Evolutionary conservation across 2,888 invertebrate genomes (phyloP).

Genomic region (Lacanobia oleracea): DNA sequence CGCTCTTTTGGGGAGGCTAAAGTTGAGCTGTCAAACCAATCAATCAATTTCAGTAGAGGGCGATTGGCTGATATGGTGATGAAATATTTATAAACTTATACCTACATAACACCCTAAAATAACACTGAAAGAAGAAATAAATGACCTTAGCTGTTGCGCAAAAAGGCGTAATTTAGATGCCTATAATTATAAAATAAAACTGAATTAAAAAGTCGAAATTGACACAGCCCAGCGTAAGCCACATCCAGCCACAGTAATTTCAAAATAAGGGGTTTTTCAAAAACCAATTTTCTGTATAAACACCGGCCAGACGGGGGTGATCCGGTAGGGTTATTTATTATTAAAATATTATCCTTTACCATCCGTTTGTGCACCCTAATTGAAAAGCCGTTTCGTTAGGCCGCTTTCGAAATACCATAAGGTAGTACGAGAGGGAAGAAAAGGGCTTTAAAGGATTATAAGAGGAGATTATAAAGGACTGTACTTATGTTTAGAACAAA

Average conservation of each 20-base stretch:
- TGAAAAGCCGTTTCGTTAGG: constrained; percentile 53
- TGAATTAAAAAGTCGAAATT: constrained; percentile 32
- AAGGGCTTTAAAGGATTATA: constrained; percentile 23
- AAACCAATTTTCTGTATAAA: constrained; percentile 77
- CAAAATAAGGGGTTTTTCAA: constrained; percentile 54
- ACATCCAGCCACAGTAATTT: constrained; percentile 35
- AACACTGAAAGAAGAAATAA: neutral
- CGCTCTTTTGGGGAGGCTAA: too few relatives aligned
- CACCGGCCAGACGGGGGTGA: constrained; percentile 60
- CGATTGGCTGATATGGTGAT: too few relatives aligned
- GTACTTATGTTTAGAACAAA: constrained; percentile 39
- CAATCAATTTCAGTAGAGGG: too few relatives aligned
- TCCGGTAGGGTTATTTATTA: constrained; percentile 70
- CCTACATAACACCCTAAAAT: too few relatives aligned
- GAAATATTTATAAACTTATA: too few relatives aligned
- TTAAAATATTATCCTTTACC: constrained; percentile 71
- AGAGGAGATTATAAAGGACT: constrained; percentile 24
- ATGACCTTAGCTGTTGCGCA: neutral
- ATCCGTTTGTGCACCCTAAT: constrained; percentile 49
- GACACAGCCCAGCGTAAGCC: constrained; percentile 12
- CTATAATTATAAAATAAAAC: constrained; percentile 24
- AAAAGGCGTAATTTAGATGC: neutral
- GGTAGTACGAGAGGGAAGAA: neutral
- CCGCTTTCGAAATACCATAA: constrained; percentile 12
- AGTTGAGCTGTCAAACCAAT: too few relatives aligned